Base-by-base conservation (phyloP, 2,888 invertebrate genomes). In the Heliconius cydno region DNA sequence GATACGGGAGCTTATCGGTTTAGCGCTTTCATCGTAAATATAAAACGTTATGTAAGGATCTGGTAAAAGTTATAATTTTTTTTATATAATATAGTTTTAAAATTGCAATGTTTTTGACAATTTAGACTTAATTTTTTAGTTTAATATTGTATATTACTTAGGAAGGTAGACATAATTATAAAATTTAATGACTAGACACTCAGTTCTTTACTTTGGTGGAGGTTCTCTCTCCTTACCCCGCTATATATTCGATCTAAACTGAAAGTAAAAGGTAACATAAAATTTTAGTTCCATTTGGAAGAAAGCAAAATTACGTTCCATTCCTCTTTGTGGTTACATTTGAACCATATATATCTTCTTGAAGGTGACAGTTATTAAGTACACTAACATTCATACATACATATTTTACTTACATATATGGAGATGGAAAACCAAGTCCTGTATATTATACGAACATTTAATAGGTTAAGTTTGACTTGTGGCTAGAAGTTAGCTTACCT, bases 401-500 rank as follows among this genome's bases (percentile, higher is more conserved):
- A 30, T 66, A 30, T 19, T 66, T 2, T 34, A 30, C 30, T 19
- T 19, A 19, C 15, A 19, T 19, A 66, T 9, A 66, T 4, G 15
- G 66, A 3, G 34, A 34, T 19, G 6, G 66, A 66, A 7, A 66
- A 19, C 66, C 34, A 66, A 34, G 30, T 10, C 15, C 67, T 38
- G 34, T 38, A 68, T 6, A 38, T n/a, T 5, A 15, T 68, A 68
- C 38, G 38, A 68, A 68, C 38, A 68, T 68, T 68, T 65, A 28
- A 10, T 15, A 13, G n/a, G 22, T n/a, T 13, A 68, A 38, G n/a
- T 68, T 68, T 38, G n/a, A 68, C 38, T 68, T 68, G 67, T 38
- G 38, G 34, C 10, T 67, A 67, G 34, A 67, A 67, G n/a, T 67
- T 67, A n/a, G 67, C n/a, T 68, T n/a, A 68, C 38, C 38, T 68